Evolutionary conservation across 2,888 invertebrate species (phyloP).

Genomic region (Tetragonisca angustula): DNA sequence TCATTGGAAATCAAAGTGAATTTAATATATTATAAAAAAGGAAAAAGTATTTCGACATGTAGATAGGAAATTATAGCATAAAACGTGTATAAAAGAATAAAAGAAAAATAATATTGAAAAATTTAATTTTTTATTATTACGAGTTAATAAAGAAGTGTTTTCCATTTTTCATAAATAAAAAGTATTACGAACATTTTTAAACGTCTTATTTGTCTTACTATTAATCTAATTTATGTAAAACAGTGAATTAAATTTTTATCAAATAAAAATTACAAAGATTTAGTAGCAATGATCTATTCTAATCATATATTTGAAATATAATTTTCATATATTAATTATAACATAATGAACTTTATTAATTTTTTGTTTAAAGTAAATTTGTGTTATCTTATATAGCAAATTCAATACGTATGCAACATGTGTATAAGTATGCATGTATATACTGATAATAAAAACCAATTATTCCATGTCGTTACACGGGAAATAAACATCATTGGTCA

Average conservation of each 20-base stretch:
- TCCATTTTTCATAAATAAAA: not conserved
- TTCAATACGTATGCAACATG: not conserved
- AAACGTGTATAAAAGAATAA: not conserved
- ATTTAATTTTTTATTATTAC: not conserved
- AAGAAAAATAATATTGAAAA: not conserved
- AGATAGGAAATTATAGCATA: not conserved
- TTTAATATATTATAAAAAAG: not conserved
- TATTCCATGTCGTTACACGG: not conserved
- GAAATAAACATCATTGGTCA: constrained; percentile 15
- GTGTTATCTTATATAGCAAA: not conserved
- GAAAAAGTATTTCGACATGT: not conserved
- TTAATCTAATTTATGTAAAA: not conserved
- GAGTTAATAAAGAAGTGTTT: not conserved
- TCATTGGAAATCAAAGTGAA: not conserved
- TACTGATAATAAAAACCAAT: not conserved
- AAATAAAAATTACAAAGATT: not conserved
- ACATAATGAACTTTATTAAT: not conserved
- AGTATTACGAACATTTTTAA: too few species aligned
- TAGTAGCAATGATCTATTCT: not conserved
- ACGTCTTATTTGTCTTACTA: not conserved
- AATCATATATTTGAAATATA: not conserved
- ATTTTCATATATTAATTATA: not conserved
- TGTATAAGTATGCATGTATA: not conserved
- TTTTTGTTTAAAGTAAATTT: not conserved
- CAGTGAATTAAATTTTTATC: too few species aligned